These are phyloP conservation scores for Pangasius larnaudii DNA, from an alignment of 2,797 vertebrate genomes.

Conservation along the genomic window DNA sequence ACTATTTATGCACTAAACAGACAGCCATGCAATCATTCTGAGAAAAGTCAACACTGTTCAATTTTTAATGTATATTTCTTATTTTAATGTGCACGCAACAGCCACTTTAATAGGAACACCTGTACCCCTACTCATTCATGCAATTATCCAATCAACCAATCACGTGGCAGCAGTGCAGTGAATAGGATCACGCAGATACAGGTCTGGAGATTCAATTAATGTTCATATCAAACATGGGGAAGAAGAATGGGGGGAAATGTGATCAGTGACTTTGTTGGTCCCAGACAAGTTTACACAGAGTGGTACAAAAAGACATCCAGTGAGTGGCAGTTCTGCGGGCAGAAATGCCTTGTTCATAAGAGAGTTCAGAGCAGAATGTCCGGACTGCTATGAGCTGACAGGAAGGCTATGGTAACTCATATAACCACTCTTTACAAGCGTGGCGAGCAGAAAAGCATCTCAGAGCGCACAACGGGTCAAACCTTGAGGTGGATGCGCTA, in stretches of 20 bases:
- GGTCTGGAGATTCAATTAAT: background rate
- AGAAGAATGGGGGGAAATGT: background rate
- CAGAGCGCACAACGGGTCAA: background rate
- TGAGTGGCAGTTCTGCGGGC: background rate
- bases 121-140: background rate
- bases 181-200: background rate
- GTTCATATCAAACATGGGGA: background rate
- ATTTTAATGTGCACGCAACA: background rate
- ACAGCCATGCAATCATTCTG: background rate
- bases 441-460: background rate
- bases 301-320: background rate
- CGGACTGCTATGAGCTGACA: background rate
- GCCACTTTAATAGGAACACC: background rate
- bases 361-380: background rate
- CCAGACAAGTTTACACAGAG: background rate
- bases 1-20: background rate
- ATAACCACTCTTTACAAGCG: background rate
- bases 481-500: background rate
- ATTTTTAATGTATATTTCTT: background rate
- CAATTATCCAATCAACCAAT: background rate
- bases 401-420: background rate
- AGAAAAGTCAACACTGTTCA: background rate
- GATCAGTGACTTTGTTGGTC: background rate
- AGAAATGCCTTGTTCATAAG: background rate
- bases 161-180: background rate